Base-by-base conservation (phyloP, 2,888 invertebrate genomes). In the Falcaria lacertinaria region DNA sequence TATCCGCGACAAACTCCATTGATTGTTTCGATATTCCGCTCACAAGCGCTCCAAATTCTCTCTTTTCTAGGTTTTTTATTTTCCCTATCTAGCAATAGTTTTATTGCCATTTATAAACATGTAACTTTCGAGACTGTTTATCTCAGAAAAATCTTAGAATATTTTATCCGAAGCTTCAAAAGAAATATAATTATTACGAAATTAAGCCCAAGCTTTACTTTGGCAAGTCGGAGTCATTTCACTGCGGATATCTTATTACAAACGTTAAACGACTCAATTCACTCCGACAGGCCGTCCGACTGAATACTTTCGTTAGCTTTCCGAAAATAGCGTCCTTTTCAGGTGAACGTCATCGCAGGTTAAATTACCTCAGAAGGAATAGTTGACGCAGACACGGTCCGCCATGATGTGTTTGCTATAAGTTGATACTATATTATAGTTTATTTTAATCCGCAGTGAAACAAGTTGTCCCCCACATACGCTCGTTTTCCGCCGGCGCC, bases 401-500 rank as follows among this genome's bases (percentile, higher is more conserved):
- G 59, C 59, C 52, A 59, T 49, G 53, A 50, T 54, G 57, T 48
- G 52, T 50, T 51, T 47, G 46, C 51, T 60, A 60, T 60, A 60
- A 62, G 49, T 61, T 54, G 57, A 59, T 60, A 49, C 42, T 45
- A 69, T 64, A 63, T 65, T 63, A 71, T 71, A 78, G 74, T 78
- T 79, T 79, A 82, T 79, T 84, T 80, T 78, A 84, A 84, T 83
- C 80, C 81, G 73, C 61, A 55, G 62, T 63, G 74, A 68, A 74
- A 72, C 74, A 77, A 78, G 77, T 82, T 80, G 78, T 78, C 84
- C 84, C 82, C 78, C 69, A 69, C 83, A 81, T 82, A 84, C 71
- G 87, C 64, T 71, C 70, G 78, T 78, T 80, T 84, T 88, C 88
- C 88, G 88, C 80, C 87, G 88, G 88, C 88, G 88, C 85, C 88